These are phyloP conservation scores for Telmatherina bonti DNA, from an alignment of 2,797 vertebrate genomes.

Conservation along the genomic window DNA sequence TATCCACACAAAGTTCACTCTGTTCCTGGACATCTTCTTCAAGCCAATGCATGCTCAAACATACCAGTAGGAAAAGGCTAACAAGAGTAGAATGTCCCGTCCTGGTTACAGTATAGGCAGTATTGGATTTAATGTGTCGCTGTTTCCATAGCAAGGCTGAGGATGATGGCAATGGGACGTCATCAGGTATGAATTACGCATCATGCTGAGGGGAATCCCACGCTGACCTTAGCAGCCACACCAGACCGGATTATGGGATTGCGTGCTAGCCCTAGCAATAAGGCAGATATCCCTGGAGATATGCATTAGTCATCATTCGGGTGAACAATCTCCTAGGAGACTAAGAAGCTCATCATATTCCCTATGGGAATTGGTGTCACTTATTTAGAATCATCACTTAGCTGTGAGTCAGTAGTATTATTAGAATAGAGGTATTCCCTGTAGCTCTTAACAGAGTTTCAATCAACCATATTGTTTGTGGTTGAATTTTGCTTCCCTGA, in stretches of 20 bases:
- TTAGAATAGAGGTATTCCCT: constrained; percentile 47
- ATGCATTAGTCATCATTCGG: constrained; percentile 62
- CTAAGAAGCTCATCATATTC: constrained; percentile 63
- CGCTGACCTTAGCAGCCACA: constrained; percentile 47
- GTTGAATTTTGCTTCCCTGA: constrained; percentile 14
- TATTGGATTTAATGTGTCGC: constrained; percentile 13
- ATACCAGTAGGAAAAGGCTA: neutral
- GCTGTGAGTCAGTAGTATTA: constrained; percentile 43
- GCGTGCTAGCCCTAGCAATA: constrained; percentile 45
- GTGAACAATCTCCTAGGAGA: constrained; percentile 60
- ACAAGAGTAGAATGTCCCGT: constrained; percentile 1
- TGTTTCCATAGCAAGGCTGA: constrained; percentile 21
- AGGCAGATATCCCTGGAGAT: constrained; percentile 55
- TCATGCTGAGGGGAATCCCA: constrained; percentile 58
- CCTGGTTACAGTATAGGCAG: neutral
- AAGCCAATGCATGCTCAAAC: neutral
- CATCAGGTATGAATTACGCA: constrained; percentile 10
- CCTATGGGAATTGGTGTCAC: constrained; percentile 49
- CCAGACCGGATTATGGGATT: constrained; percentile 67
- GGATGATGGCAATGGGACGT: constrained; percentile 10
- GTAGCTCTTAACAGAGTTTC: constrained; percentile 13
- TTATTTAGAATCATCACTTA: constrained; percentile 40
- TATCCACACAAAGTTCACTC: neutral
- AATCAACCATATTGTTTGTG: neutral
- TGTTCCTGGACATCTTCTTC: constrained; percentile 1